Conservation (phyloP, 2,888 invertebrate genomes). For the Tachina grossa region DNA sequence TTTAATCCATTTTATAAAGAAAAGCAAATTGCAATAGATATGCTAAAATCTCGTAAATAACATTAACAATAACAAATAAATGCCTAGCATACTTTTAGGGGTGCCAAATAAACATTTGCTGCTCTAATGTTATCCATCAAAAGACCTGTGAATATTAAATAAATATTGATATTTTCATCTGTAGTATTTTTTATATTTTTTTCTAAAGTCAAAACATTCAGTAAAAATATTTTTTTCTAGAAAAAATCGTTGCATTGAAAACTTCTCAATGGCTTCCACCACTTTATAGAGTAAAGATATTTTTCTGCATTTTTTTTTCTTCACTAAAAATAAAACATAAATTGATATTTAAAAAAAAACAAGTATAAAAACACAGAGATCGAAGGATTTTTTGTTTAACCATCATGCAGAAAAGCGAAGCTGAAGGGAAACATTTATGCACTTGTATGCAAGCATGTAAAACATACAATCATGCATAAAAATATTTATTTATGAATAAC, state of each 20-base stretch:
- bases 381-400: neutral
- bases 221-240: neutral
- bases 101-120: too few relatives aligned
- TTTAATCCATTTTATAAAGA: too few relatives aligned
- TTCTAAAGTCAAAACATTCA: too few relatives aligned
- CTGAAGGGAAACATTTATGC: constrained; percentile 57
- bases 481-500: constrained; percentile 41
- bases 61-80: too few relatives aligned
- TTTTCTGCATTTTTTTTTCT: neutral
- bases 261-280: neutral
- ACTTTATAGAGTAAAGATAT: neutral
- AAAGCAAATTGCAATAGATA: too few relatives aligned
- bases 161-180: too few relatives aligned
- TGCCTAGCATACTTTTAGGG: too few relatives aligned
- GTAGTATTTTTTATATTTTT: too few relatives aligned
- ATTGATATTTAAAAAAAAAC: neutral
- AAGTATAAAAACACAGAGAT: neutral
- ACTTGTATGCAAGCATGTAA: constrained; percentile 45
- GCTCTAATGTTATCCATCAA: too few relatives aligned
- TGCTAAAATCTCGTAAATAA: too few relatives aligned
- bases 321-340: neutral
- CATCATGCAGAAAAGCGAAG: constrained; percentile 57
- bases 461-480: constrained; percentile 36
- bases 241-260: neutral
- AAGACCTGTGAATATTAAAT: too few relatives aligned